Base-by-base conservation (phyloP, 2,113 vertebrate genomes). In the Chloropsis hardwickii region DNA sequence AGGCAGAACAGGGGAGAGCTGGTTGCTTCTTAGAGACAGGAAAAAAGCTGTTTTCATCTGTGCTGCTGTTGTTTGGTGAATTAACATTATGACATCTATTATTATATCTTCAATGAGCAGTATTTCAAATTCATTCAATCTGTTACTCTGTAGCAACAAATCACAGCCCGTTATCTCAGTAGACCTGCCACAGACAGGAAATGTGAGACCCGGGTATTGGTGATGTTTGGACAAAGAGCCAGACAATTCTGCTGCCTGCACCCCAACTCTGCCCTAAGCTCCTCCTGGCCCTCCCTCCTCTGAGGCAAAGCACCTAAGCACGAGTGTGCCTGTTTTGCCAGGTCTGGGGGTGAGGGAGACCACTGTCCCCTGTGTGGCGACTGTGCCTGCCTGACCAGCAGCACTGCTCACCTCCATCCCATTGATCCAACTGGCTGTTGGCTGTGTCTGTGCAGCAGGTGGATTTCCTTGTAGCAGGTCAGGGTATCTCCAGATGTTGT, bases 311-410 rank as follows among this genome's bases (percentile, higher is more conserved):
- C 12, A 70, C 14, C n/a, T 62, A 31, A 57, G 37, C 14, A 1
- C 28, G 35, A 77, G 9, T 10, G 33, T 86, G 42, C 33, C 4
- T 11, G 29, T 62, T 77, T 50, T 58, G 39, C 19, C 19, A 35
- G 8, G 39, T 20, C n/a, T 0, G 0, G 12, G 44, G 4, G 0
- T 72, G 39, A 74, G 35, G 40, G n/a, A 29, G 28, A 19, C 23
- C 1, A 0, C 47, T 51, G 65, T 12, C 31, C 23, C 20, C 33
- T 45, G 10, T 25, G 15, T 10, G 6, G 39, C 25, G 27, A 50
- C 78, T 81, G 47, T 6, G 13, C 25, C 70, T 71, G 39, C 33
- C 27, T 61, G n/a, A 6, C 40, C 16, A 27, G 35, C 73, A 64
- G 40, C 12, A 10, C 13, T 9, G 23, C 51, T 71, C 47, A 4